These are phyloP conservation scores for Pseudochaenichthys georgianus DNA, from an alignment of 2,797 vertebrate genomes.

Conservation along the genomic window DNA sequence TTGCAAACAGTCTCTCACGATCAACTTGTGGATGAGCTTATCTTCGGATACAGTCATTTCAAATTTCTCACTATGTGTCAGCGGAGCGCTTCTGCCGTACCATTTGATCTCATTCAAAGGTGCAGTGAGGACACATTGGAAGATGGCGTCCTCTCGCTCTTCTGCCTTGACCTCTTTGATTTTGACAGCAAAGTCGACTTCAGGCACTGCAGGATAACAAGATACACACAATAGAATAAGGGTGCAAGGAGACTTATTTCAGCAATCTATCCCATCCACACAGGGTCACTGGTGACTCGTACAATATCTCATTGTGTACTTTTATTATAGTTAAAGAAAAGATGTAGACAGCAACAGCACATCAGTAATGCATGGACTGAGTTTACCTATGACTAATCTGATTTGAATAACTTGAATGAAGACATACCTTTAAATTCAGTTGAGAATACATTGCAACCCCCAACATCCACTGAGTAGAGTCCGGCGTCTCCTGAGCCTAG, in stretches of 20 bases:
- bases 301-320: not conserved
- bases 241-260: not conserved
- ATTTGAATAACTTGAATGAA: constrained; percentile 1
- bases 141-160: constrained; percentile 85
- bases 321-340: not conserved
- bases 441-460: constrained; percentile 89
- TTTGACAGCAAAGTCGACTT: constrained; percentile 84
- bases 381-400: not conserved
- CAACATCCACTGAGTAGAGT: constrained; percentile 91
- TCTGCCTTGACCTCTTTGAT: constrained; percentile 84
- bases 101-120: constrained; percentile 84
- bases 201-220: constrained; percentile 69
- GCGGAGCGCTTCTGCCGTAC: constrained; percentile 81
- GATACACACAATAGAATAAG: constrained; percentile 25
- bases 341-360: not conserved
- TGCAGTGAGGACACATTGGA: constrained; percentile 85
- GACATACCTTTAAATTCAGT: constrained; percentile 88
- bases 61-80: constrained; percentile 81
- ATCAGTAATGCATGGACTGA: not conserved
- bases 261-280: not conserved
- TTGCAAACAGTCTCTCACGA: constrained; percentile 81
- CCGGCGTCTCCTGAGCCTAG: constrained; percentile 88
- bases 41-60: constrained; percentile 87
- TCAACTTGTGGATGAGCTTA: constrained; percentile 89
- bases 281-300: not conserved